A percentile compares a stretch with the other conserved stretches of the same genome.
Evolutionary conservation across 2,797 vertebrate genomes (phyloP).

Genomic region (Hapalemur alaotrensis): DNA sequence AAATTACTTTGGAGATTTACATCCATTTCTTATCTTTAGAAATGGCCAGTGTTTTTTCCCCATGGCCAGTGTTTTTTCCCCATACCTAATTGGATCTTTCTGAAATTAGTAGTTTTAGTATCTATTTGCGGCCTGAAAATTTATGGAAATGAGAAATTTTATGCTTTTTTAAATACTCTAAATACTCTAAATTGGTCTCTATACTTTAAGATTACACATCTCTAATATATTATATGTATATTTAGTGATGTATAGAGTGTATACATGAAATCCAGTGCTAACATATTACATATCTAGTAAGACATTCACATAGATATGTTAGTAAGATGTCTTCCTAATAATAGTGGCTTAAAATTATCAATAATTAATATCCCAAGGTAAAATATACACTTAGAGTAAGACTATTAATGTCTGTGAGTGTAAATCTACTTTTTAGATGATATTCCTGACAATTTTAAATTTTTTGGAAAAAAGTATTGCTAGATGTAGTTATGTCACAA

Average conservation of each 20-base stretch:
- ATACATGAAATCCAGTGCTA: background rate
- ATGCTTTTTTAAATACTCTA: background rate
- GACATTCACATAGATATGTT: background rate
- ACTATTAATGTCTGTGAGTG: background rate
- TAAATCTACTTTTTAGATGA: background rate
- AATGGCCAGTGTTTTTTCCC: background rate
- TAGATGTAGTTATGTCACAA: background rate
- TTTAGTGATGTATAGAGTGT: background rate
- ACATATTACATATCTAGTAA: background rate
- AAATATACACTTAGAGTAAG: background rate
- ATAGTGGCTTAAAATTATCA: background rate
- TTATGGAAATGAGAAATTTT: conserved; percentile 3
- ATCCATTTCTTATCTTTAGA: conserved; percentile 20
- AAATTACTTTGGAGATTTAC: background rate
- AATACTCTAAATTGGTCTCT: background rate
- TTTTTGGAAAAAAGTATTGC: background rate
- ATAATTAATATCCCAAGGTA: background rate
- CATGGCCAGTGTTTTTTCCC: background rate
- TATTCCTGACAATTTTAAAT: background rate
- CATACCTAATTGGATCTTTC: background rate
- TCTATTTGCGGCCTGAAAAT: background rate
- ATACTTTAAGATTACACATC: background rate
- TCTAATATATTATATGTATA: background rate
- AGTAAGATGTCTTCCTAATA: background rate
- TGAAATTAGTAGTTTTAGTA: conserved; percentile 36